Percentiles rank a stretch among this genome's conserved stretches.
These are phyloP conservation scores for Aphelocoma californica DNA, from an alignment of 2,797 vertebrate species.

Conservation along the genomic window DNA sequence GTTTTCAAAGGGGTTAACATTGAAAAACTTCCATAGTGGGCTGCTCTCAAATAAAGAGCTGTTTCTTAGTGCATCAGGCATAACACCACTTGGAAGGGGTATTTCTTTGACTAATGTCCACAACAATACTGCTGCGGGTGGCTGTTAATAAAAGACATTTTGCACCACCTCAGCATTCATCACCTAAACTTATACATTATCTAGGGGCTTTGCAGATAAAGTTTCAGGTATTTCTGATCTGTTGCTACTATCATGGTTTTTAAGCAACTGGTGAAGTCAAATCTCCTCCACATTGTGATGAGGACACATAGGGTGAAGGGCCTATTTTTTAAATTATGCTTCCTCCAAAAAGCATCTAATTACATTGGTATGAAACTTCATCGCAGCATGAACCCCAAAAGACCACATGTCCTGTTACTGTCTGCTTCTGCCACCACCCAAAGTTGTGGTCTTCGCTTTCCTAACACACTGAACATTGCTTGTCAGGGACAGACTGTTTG, in stretches of 20 bases:
- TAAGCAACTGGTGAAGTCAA: neutral
- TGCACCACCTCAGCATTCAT: neutral
- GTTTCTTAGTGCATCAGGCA: neutral
- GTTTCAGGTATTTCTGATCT: neutral
- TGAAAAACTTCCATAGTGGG: neutral
- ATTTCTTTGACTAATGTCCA: accelerated
- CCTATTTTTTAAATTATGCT: neutral
- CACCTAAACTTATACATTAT: neutral
- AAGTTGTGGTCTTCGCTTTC: neutral
- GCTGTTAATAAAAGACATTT: neutral
- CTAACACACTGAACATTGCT: neutral
- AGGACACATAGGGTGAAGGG: neutral
- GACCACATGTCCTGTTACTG: neutral
- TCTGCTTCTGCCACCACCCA: neutral
- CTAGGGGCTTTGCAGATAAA: neutral
- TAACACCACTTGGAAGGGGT: neutral
- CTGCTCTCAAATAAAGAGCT: neutral
- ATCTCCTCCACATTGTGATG: neutral
- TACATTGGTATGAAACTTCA: neutral
- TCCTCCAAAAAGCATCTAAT: neutral
- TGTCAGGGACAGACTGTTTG: neutral
- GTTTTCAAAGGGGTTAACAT: neutral
- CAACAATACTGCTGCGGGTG: neutral
- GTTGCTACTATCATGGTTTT: neutral
- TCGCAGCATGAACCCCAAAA: neutral